A percentile compares a stretch with the other conserved stretches of the same genome.
These are phyloP conservation scores for Polia nebulosa DNA, from an alignment of 2,888 invertebrate species.

Conservation along the genomic window DNA sequence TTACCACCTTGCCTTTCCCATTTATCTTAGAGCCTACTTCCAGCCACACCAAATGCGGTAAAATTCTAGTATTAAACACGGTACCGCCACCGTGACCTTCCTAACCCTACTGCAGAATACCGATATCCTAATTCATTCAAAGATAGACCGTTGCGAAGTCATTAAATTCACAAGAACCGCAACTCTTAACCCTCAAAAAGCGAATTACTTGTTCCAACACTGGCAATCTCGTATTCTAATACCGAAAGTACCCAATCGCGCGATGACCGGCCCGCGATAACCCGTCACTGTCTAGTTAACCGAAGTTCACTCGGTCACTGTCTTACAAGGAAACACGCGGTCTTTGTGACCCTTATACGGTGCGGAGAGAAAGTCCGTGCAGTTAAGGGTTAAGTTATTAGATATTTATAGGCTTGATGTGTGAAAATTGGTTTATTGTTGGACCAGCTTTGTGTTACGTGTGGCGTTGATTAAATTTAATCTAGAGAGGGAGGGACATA, in stretches of 20 bases:
- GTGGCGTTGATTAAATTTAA: background rate
- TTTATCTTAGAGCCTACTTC: constrained; percentile 11
- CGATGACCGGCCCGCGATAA: constrained; percentile 80
- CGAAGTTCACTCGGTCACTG: constrained; percentile 82
- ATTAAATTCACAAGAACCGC: constrained; percentile 29
- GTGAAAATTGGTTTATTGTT: constrained; percentile 55
- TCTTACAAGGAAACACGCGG: constrained; percentile 78
- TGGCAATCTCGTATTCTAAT: constrained; percentile 63
- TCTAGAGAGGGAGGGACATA: too few relatives aligned
- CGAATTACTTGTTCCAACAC: constrained; percentile 53
- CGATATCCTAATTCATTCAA: constrained; percentile 35
- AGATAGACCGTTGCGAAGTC: constrained; percentile 42
- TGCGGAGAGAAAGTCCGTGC: constrained; percentile 78
- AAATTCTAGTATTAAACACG: constrained; percentile 29
- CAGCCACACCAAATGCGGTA: constrained; percentile 20
- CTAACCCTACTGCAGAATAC: constrained; percentile 22
- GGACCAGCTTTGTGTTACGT: background rate
- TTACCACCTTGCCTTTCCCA: background rate
- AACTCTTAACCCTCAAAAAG: constrained; percentile 46
- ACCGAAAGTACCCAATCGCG: constrained; percentile 61
- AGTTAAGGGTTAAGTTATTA: constrained; percentile 71
- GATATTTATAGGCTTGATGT: constrained; percentile 61
- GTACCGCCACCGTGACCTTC: constrained; percentile 23
- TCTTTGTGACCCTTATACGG: constrained; percentile 80
- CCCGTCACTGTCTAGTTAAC: constrained; percentile 78